Base-by-base conservation (phyloP, 2,888 invertebrate species). In the Athrips mouffetella region DNA sequence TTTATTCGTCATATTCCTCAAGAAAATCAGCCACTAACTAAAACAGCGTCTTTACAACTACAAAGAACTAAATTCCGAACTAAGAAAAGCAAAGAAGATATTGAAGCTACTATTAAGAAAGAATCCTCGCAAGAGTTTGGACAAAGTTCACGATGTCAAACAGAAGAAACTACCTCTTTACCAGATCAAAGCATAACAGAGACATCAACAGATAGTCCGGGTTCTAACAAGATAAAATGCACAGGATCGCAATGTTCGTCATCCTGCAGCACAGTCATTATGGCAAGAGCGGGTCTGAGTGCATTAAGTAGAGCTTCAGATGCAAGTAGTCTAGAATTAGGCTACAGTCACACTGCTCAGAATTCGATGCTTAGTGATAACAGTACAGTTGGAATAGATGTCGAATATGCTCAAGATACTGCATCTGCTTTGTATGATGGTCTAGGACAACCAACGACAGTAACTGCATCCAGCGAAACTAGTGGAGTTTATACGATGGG, bases 181-280 rank as follows among this genome's bases (percentile, higher is more conserved):
- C 74, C 80, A 50, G 87, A 86, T 58, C 80, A 80, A 70, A 87
- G 49, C 75, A 77, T 53, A 63, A 80, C 73, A 66, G 91, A 79
- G 80, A 88, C 78, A 35, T 77, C 87, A 59, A 86, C 89, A 58
- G 90, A 90, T 47, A 91, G 91, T 63, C 91, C 91, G 27, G 80
- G 80, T 42, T 90, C 91, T 35, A 90, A 85, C 61, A 90, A 90
- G 65, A 82, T 86, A 23, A 88, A 92, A 76, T 93, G 92, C 70
- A 90, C 92, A 37, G 94, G 94, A 47, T 94, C 94, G 20, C 95
- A 95, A 72, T 95, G 96, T 76, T 95, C 95, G 49, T 95, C 95
- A 46, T 95, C 94, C 20, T 95, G 95, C 72, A 95, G 95, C 67
- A 96, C 96, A 27, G 94, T 95, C n/a, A 95, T 95, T 59, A 93